Evolutionary conservation across 2,888 invertebrate species (phyloP).

Genomic region (Eupithecia tripunctaria): DNA sequence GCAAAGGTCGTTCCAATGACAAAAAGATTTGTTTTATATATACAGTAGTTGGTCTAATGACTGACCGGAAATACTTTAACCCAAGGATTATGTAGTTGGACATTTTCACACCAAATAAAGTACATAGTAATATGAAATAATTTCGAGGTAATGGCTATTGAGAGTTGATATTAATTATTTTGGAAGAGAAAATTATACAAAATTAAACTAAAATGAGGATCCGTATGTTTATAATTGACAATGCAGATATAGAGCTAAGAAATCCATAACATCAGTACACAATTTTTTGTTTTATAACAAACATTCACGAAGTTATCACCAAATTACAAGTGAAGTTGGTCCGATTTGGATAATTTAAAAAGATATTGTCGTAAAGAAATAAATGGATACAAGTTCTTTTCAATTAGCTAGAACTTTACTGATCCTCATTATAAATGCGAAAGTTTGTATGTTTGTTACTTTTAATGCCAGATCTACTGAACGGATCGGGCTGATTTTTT

Average conservation of each 20-base stretch:
- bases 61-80: neutral
- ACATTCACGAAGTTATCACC: too few species aligned
- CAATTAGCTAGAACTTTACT: too few species aligned
- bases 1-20: constrained; percentile 25
- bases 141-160: neutral
- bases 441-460: neutral
- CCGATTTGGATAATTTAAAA: too few species aligned
- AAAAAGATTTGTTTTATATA: neutral
- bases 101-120: neutral
- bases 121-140: neutral
- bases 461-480: neutral
- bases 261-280: too few species aligned
- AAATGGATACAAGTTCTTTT: too few species aligned
- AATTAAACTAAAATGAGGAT: neutral
- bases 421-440: too few species aligned
- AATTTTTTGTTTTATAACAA: too few species aligned
- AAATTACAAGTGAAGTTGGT: too few species aligned
- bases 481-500: neutral
- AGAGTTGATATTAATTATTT: neutral
- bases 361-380: too few species aligned
- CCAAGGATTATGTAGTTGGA: neutral
- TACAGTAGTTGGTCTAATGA: neutral
- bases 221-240: too few species aligned
- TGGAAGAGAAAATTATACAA: neutral
- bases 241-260: too few species aligned